phyloP scores from a whole-genome alignment of 2,888 invertebrate species.

The Hypolimnas misippus region DNA sequence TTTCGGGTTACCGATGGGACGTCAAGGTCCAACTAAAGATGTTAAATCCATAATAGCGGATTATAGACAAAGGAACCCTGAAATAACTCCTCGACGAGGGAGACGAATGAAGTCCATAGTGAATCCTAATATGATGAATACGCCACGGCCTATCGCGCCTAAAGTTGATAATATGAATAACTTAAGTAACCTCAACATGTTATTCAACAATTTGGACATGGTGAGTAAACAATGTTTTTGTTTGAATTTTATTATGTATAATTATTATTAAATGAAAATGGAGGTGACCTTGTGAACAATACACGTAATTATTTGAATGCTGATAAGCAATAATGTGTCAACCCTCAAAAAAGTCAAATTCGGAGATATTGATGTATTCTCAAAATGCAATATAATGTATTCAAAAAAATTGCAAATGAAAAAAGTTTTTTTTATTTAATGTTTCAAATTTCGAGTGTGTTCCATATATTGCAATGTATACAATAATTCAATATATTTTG shows the following conservation, averaged over 20 bases:
- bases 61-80: constrained; percentile 90
- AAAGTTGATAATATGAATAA: constrained; percentile 67
- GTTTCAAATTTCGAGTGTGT: too few species aligned
- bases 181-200: constrained; percentile 67
- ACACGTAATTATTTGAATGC: too few species aligned
- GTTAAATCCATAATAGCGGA: constrained; percentile 93
- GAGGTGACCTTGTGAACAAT: too few species aligned
- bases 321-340: too few species aligned
- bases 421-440: too few species aligned
- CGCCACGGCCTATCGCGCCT: constrained; percentile 73
- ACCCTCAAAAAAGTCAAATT: too few species aligned
- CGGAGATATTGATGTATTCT: too few species aligned
- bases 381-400: too few species aligned
- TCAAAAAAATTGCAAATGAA: too few species aligned
- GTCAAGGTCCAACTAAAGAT: constrained; percentile 91
- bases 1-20: constrained; percentile 82
- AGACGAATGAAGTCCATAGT: constrained; percentile 84
- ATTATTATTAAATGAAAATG: neutral
- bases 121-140: constrained; percentile 75
- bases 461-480: too few species aligned
- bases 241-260: neutral
- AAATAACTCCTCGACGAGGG: constrained; percentile 87
- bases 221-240: constrained; percentile 55
- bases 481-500: too few species aligned
- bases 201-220: constrained; percentile 80